Conservation (phyloP, 37 sponge, comb jelly and placozoan genomes). For the Beroe forskalii region DNA sequence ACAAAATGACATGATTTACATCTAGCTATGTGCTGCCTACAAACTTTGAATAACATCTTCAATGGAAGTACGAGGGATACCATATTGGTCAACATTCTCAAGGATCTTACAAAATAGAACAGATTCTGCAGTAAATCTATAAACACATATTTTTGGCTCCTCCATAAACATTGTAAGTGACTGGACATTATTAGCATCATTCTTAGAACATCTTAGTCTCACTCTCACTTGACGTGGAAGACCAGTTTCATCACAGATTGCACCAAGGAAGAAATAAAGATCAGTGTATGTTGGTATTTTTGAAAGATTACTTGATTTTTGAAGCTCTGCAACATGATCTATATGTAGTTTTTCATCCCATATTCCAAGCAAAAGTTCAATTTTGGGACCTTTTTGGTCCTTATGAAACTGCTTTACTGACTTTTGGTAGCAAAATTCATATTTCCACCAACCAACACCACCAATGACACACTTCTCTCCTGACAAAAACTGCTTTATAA, state of each 20-base stretch:
- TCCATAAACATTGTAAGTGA: constrained; percentile 57
- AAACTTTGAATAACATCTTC: neutral
- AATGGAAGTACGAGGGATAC: neutral
- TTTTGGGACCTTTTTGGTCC: neutral
- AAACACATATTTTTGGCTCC: constrained; percentile 34
- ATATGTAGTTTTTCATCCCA: constrained; percentile 41
- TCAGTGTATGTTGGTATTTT: neutral
- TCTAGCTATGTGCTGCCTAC: no score
- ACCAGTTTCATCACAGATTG: constrained; percentile 38
- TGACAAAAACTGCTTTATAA: constrained; percentile 1
- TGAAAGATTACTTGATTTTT: neutral
- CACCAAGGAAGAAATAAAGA: constrained; percentile 16
- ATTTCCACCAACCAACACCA: constrained; percentile 66
- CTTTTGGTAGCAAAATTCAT: constrained; percentile 60
- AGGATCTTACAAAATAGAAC: constrained; percentile 50
- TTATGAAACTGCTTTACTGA: constrained; percentile 55
- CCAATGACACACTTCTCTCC: constrained; percentile 37
- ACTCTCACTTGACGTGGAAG: constrained; percentile 37
- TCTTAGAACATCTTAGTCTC: neutral
- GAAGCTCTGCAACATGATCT: neutral
- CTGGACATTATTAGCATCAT: neutral
- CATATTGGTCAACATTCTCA: constrained; percentile 38
- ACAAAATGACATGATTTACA: no score
- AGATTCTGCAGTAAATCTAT: constrained; percentile 36
- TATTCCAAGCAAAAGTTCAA: constrained; percentile 31